A percentile compares a stretch with the other conserved stretches of the same genome.
Evolutionary conservation across 2,113 vertebrate genomes (phyloP).

Genomic region (Mesembrinibis cayennensis): DNA sequence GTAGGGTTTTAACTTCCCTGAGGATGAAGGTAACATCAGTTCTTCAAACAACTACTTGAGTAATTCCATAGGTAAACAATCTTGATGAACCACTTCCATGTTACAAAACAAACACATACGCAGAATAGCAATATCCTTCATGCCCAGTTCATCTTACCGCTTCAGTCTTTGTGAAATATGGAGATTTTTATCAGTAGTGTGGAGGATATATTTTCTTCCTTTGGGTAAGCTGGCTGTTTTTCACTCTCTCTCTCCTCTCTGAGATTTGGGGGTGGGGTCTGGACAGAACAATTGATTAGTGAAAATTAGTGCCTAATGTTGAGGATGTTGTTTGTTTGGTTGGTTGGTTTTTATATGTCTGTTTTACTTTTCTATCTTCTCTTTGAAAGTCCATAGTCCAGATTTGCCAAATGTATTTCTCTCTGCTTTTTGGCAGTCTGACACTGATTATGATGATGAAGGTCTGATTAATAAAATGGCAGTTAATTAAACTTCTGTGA

Average conservation of each 20-base stretch:
- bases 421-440: neutral
- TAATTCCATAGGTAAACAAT: neutral
- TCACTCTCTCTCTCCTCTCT: neutral
- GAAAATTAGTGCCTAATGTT: neutral
- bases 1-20: neutral
- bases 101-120: neutral
- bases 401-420: neutral
- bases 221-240: neutral
- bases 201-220: neutral
- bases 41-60: neutral
- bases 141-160: neutral
- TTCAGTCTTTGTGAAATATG: neutral
- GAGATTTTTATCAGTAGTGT: rapidly evolving
- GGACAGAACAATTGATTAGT: neutral
- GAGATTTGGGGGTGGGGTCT: neutral
- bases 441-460: neutral
- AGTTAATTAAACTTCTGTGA: neutral
- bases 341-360: neutral
- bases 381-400: neutral
- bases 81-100: neutral
- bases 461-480: neutral
- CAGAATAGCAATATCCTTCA: neutral
- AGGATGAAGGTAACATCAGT: neutral
- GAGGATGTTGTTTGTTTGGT: neutral
- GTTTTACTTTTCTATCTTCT: neutral